Conservation (phyloP, 2,113 vertebrate genomes). For the Ictalurus punctatus region DNA sequence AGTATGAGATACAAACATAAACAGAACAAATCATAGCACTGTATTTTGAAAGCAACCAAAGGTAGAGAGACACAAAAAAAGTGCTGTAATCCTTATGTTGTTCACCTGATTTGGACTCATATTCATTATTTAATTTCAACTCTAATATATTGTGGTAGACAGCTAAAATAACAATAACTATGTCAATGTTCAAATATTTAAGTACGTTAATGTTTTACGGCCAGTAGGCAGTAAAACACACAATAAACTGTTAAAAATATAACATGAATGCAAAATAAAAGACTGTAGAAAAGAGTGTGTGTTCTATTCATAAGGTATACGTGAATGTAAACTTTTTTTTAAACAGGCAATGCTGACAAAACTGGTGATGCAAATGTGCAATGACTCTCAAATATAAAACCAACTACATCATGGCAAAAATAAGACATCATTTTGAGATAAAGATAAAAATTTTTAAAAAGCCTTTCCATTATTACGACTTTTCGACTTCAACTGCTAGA, state of each 20-base stretch:
- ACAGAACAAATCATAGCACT: no score
- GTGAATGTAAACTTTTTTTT: background rate
- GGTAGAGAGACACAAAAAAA: background rate
- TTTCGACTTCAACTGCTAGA: background rate
- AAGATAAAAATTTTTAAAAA: background rate
- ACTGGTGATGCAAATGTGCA: background rate
- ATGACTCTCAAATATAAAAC: background rate
- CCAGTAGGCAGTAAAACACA: background rate
- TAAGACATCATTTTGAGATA: background rate
- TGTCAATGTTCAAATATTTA: no score
- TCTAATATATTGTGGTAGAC: background rate
- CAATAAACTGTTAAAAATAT: background rate
- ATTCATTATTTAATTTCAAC: background rate
- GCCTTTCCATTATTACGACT: background rate
- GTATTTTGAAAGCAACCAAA: no score
- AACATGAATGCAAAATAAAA: background rate
- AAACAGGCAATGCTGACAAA: background rate
- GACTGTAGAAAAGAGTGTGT: background rate
- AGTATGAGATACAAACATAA: no score
- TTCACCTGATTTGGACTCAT: background rate
- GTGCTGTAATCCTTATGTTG: background rate
- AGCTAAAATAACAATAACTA: background rate
- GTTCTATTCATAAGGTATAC: background rate
- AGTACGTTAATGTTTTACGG: no score
- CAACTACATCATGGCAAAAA: background rate